Base-by-base conservation (phyloP, 2,113 vertebrate species). In the Naja naja region DNA sequence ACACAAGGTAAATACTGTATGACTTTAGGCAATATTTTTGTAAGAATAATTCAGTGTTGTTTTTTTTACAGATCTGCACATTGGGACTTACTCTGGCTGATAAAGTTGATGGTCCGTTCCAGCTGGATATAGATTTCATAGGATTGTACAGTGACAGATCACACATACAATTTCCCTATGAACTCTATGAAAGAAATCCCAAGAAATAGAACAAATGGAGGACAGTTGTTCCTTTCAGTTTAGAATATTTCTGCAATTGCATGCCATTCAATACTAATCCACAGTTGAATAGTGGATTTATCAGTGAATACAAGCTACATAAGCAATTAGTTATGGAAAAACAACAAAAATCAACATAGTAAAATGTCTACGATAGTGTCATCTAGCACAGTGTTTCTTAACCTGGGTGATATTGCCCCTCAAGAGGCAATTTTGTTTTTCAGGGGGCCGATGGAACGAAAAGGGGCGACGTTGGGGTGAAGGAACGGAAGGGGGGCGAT, bases 41-140 rank as follows among this genome's bases (percentile, higher is more conserved):
- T 60, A 7, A 22, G 47, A 49, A 49, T 0, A 16, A 25, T 0
- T 64, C 0, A 53, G 49, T 92, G 22, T 22, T 0, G 0, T 8
- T 91, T 34, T 90, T 90, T 93, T 95, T 96, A 94, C 97, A 99
- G 99, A 60, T 99, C 1, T 98, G 98, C 93, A 98, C 97, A 10
- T 94, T 99, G 86, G 99, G 99, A 93, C 98, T 99, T 93, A 99
- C 99, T 0, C 92, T 99, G 25, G 98, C 98, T 89, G 99, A 99
- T 95, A 98, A 99, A 97, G 97, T 98, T 7, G 97, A 99, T 49
- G 99, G 99, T 3, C 98, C 98, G 0, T 99, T 99, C 97, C 99
- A 99, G 94, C 96, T 99, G 94, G 99, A 99, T 97, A 99, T 99
- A 0, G 98, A 99, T 91, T 99, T 97, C 95, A 98, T 99, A 91